Evolutionary conservation across 1,140 invertebrate species (phyloP).

Genomic region (Gonioctena quinquepunctata): DNA sequence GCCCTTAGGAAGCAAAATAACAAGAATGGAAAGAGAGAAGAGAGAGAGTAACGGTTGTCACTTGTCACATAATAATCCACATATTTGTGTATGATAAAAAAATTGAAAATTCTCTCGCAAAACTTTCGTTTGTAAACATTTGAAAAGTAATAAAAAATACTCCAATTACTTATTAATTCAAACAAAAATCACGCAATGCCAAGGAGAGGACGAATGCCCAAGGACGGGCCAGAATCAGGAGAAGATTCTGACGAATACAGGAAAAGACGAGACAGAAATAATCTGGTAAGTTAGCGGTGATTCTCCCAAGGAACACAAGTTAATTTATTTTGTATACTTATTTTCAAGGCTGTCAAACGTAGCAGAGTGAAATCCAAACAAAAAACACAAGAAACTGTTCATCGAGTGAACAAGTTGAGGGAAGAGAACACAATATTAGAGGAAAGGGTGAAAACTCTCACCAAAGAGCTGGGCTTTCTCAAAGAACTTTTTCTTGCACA

Average conservation of each 20-base stretch:
- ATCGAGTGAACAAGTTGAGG: constrained; percentile 75
- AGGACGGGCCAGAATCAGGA: constrained; percentile 55
- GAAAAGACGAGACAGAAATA: constrained; percentile 80
- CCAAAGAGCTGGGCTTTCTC: constrained; percentile 82
- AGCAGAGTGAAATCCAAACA: constrained; percentile 85
- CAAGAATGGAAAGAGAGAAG: too few species aligned
- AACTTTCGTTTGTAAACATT: too few species aligned
- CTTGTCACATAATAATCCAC: too few species aligned
- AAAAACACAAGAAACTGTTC: constrained; percentile 78
- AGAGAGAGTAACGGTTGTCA: too few species aligned
- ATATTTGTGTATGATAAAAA: too few species aligned
- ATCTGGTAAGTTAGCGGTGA: constrained; percentile 64
- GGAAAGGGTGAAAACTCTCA: constrained; percentile 83
- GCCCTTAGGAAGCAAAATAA: too few species aligned
- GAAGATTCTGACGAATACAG: constrained; percentile 81
- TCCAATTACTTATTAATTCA: too few species aligned
- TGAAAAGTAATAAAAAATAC: too few species aligned
- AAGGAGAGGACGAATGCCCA: constrained; percentile 40
- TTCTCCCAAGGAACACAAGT: background rate
- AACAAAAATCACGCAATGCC: constrained; percentile 45
- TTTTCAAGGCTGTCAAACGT: constrained; percentile 80
- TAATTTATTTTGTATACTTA: background rate
- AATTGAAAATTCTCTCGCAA: too few species aligned
- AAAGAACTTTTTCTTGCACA: constrained; percentile 86
- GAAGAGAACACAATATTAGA: constrained; percentile 83